Percentiles rank a stretch among this genome's conserved stretches.
Evolutionary conservation across 2,797 vertebrate genomes (phyloP).

Genomic region (Sorex maritimensis): DNA sequence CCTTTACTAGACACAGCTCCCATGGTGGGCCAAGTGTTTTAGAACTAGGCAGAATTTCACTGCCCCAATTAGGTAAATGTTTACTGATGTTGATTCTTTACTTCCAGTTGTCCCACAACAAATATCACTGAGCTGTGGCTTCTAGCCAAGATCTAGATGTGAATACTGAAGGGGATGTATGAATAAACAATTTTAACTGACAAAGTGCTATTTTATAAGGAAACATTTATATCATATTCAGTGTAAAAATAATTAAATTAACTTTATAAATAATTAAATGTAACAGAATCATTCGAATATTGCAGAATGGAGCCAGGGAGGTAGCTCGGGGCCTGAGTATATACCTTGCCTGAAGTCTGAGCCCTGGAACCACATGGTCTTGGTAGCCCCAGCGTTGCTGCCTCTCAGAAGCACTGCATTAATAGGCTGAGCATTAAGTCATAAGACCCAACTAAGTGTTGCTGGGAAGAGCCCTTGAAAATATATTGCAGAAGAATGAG

Average conservation of each 20-base stretch:
- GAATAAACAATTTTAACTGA: neutral
- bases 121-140: neutral
- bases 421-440: too few relatives aligned
- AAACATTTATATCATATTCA: slow-evolving; percentile 27
- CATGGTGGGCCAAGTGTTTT: neutral
- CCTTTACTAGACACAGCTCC: fast-evolving
- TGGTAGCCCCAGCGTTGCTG: too few relatives aligned
- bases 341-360: too few relatives aligned
- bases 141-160: slow-evolving; percentile 11
- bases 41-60: neutral
- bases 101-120: neutral
- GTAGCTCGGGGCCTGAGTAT: too few relatives aligned
- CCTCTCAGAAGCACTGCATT: too few relatives aligned
- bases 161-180: neutral
- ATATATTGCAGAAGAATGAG: slow-evolving; percentile 44
- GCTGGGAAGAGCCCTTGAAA: neutral
- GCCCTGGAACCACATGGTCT: too few relatives aligned
- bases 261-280: slow-evolving; percentile 54
- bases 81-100: neutral
- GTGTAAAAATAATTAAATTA: slow-evolving; percentile 24
- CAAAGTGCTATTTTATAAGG: slow-evolving; percentile 54
- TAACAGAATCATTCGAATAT: slow-evolving; percentile 23
- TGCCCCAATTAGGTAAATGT: neutral
- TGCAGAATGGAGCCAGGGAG: too few relatives aligned
- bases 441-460: too few relatives aligned